Percentiles rank a stretch among this genome's conserved stretches.
Conservation (phyloP, 2,113 vertebrate species). For the Melanerpes formicivorus region DNA sequence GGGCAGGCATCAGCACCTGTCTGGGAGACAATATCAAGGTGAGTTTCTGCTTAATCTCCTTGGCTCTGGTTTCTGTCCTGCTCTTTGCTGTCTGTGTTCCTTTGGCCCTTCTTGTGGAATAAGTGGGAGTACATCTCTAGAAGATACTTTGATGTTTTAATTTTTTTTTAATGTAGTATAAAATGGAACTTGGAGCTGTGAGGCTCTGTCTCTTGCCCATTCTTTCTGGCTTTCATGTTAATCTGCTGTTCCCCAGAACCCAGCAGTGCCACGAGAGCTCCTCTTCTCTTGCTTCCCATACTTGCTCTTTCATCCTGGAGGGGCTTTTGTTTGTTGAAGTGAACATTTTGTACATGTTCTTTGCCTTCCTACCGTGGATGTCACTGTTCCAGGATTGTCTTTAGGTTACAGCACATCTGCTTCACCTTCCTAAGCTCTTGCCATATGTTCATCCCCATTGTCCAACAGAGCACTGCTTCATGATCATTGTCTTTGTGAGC, state of each 20-base stretch:
- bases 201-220: background rate
- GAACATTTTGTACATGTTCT: background rate
- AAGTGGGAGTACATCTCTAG: background rate
- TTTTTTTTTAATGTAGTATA: background rate
- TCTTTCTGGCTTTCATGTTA: background rate
- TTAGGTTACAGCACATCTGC: background rate
- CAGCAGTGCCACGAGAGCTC: background rate
- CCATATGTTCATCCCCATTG: background rate
- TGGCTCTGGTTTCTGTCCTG: background rate
- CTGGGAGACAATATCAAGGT: slow-evolving; percentile 28
- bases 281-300: background rate
- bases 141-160: background rate
- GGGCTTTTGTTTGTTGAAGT: background rate
- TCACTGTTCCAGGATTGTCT: background rate
- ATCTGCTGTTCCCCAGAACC: background rate
- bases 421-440: background rate
- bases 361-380: background rate
- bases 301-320: background rate
- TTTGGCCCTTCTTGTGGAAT: background rate
- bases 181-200: background rate
- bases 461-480: fast-evolving
- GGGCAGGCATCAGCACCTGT: background rate
- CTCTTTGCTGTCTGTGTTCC: background rate
- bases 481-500: fast-evolving
- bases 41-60: slow-evolving; percentile 4